Conservation (phyloP, 2,888 invertebrate genomes). For the Epirrhoe tristata region DNA sequence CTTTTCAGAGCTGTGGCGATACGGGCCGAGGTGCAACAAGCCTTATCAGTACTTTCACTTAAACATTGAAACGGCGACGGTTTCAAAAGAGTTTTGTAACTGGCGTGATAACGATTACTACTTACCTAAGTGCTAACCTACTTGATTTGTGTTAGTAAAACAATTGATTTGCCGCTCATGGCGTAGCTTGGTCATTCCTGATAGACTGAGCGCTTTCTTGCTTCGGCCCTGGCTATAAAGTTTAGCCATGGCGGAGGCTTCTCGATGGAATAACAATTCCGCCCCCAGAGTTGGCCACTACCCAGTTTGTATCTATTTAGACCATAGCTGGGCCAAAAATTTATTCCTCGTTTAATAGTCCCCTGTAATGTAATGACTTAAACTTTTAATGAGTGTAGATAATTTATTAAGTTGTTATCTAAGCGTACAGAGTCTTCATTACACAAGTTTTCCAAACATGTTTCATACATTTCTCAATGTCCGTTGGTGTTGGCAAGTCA, state of each 20-base stretch:
- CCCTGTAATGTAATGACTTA: neutral
- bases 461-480: conserved; percentile 34
- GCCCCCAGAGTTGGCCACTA: no score
- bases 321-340: neutral
- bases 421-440: conserved; percentile 31
- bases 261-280: no score
- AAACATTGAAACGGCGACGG: conserved; percentile 49
- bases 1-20: conserved; percentile 13
- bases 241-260: no score
- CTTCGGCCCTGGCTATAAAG: no score
- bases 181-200: no score
- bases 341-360: neutral
- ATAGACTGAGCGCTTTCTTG: no score
- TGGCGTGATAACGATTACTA: conserved; percentile 35
- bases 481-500: conserved; percentile 28
- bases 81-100: conserved; percentile 41
- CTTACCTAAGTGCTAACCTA: conserved; percentile 5
- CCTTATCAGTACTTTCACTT: conserved; percentile 59
- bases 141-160: no score
- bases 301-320: no score
- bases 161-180: no score
- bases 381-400: neutral
- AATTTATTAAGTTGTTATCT: conserved; percentile 24
- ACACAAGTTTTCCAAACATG: conserved; percentile 38
- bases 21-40: conserved; percentile 26